A percentile compares a stretch with the other conserved stretches of the same genome.
Evolutionary conservation across 2,797 vertebrate genomes (phyloP).

Genomic region (Arnoldichthys spilopterus): DNA sequence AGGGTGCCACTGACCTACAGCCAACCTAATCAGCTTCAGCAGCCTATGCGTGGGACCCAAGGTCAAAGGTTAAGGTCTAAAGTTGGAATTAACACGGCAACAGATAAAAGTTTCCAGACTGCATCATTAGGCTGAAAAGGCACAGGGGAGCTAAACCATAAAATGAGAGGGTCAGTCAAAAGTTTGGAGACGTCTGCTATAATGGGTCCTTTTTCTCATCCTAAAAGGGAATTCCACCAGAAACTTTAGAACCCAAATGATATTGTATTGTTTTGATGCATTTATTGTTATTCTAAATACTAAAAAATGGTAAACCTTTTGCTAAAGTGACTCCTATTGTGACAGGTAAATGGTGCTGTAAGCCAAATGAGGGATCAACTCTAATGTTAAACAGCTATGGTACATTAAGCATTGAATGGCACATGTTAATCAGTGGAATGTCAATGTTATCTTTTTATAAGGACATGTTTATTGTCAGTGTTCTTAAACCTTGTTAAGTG

Average conservation of each 20-base stretch:
- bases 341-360: too few species aligned
- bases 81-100: constrained; percentile 19
- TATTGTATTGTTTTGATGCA: background rate
- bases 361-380: constrained; percentile 5
- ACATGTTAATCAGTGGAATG: background rate
- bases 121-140: background rate
- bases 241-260: background rate
- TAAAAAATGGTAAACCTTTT: too few species aligned
- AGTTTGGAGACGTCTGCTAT: background rate
- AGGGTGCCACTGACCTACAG: background rate
- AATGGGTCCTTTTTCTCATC: background rate
- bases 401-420: background rate
- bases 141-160: background rate
- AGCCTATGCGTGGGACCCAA: background rate
- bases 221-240: background rate
- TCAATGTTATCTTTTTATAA: background rate
- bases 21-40: background rate
- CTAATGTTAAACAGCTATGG: constrained; percentile 7
- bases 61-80: constrained; percentile 12
- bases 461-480: background rate
- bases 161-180: too few species aligned
- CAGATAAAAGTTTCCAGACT: constrained; percentile 14
- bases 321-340: too few species aligned
- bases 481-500: background rate
- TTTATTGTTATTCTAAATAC: background rate